phyloP scores from a whole-genome alignment of 2,797 vertebrate genomes.

The Parauchenoglanis punctatus region DNA sequence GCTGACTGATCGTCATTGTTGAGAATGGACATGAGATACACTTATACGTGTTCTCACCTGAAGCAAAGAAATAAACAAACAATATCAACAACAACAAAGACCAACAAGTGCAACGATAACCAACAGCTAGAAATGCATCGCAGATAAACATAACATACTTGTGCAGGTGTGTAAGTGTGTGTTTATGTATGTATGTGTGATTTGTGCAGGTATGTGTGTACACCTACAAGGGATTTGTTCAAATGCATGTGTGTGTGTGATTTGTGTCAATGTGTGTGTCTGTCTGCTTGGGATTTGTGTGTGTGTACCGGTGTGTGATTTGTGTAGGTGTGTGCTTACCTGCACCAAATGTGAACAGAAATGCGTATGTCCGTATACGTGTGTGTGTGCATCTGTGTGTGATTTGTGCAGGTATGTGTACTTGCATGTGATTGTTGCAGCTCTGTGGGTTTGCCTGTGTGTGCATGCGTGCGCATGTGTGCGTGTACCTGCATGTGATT shows the following conservation, averaged over 20 bases:
- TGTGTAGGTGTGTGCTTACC: slow-evolving; percentile 81
- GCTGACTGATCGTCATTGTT: slow-evolving; percentile 95
- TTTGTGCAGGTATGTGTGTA: not conserved
- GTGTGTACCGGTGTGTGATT: slow-evolving; percentile 57
- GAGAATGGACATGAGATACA: slow-evolving; percentile 95
- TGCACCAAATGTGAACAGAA: not conserved
- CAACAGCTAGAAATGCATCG: not conserved
- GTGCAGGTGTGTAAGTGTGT: not conserved
- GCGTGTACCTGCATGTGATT: slow-evolving; percentile 58
- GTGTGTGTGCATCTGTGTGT: not conserved
- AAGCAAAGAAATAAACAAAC: slow-evolving; percentile 34
- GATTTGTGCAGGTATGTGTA: not conserved
- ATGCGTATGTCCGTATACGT: not conserved
- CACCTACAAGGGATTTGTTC: slow-evolving; percentile 22
- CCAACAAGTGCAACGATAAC: not conserved
- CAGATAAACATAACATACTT: not conserved
- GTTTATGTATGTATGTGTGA: not conserved
- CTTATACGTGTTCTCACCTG: slow-evolving; percentile 96
- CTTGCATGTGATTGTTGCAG: too few relatives aligned
- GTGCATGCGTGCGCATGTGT: not conserved
- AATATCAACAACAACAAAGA: not conserved
- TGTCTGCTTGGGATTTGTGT: not conserved
- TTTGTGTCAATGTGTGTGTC: not conserved
- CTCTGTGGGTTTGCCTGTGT: not conserved
- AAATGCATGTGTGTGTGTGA: not conserved